Evolutionary conservation across 2,113 vertebrate species (phyloP).

Genomic region (Sclerurus mexicanus): DNA sequence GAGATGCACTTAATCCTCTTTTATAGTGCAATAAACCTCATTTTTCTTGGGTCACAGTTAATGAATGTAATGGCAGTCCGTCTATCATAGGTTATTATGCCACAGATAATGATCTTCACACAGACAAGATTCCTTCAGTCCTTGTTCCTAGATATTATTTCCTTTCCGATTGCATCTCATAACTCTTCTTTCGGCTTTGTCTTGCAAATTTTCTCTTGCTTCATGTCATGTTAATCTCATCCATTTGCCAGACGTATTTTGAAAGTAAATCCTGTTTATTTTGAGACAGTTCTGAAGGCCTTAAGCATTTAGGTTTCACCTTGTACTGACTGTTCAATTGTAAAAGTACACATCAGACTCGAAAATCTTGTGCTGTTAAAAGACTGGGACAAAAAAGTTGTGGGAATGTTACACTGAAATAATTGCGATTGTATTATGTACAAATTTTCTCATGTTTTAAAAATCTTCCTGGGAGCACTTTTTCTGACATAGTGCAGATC

Average conservation of each 20-base stretch:
- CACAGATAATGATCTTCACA: slow-evolving; percentile 18
- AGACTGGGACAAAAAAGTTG: not conserved
- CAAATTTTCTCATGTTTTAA: not conserved
- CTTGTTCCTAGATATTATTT: not conserved
- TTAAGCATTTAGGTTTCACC: not conserved
- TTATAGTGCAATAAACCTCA: slow-evolving; percentile 4
- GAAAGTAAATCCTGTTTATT: not conserved
- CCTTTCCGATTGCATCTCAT: not conserved
- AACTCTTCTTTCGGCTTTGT: not conserved
- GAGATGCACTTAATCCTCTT: not conserved
- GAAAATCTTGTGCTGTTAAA: not conserved
- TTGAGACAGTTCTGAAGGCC: not conserved
- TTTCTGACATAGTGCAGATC: not conserved
- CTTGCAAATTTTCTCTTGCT: not conserved
- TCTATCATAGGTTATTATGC: not conserved
- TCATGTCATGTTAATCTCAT: not conserved
- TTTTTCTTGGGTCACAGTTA: not conserved
- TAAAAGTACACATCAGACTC: fast-evolving
- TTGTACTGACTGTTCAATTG: not conserved
- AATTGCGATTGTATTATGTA: not conserved
- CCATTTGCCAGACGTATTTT: not conserved
- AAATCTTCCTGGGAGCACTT: not conserved
- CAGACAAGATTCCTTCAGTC: not conserved
- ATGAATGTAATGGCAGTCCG: not conserved
- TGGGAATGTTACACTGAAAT: not conserved